Percentiles rank a stretch among this genome's conserved stretches.
phyloP scores from a whole-genome alignment of 2,797 vertebrate genomes.

The Antennarius maculatus region DNA sequence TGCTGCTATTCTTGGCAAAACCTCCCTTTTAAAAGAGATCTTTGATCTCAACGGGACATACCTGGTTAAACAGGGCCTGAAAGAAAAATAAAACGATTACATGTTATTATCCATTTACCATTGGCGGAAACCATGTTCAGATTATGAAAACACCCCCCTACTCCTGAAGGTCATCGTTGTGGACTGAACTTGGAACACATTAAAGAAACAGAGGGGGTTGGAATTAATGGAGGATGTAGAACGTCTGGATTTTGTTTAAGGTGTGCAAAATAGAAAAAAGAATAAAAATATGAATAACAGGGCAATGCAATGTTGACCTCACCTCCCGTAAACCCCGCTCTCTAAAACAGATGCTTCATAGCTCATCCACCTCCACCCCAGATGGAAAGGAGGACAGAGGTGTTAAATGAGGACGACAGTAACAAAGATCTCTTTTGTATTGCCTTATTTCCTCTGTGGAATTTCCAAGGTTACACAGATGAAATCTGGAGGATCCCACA shows the following conservation, averaged over 20 bases:
- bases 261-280: slow-evolving; percentile 17
- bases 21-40: no score
- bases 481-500: slow-evolving; percentile 51
- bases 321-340: slow-evolving; percentile 56
- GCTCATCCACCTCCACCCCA: slow-evolving; percentile 46
- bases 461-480: slow-evolving; percentile 60
- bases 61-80: no score
- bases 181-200: slow-evolving; percentile 21
- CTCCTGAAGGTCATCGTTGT: slow-evolving; percentile 32
- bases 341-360: slow-evolving; percentile 46
- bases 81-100: no score
- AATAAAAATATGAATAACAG: neutral
- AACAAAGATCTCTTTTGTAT: slow-evolving; percentile 70
- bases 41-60: no score
- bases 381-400: slow-evolving; percentile 53
- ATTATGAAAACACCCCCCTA: slow-evolving; percentile 44
- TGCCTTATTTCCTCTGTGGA: slow-evolving; percentile 72
- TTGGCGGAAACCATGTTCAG: slow-evolving; percentile 24
- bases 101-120: slow-evolving; percentile 28
- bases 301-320: slow-evolving; percentile 41
- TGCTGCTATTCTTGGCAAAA: no score
- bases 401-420: slow-evolving; percentile 33
- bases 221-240: slow-evolving; percentile 14
- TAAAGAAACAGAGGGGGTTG: neutral
- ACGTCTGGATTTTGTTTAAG: slow-evolving; percentile 48